Base-by-base conservation (phyloP, 1,140 invertebrate genomes). In the Hycleus cichorii region DNA sequence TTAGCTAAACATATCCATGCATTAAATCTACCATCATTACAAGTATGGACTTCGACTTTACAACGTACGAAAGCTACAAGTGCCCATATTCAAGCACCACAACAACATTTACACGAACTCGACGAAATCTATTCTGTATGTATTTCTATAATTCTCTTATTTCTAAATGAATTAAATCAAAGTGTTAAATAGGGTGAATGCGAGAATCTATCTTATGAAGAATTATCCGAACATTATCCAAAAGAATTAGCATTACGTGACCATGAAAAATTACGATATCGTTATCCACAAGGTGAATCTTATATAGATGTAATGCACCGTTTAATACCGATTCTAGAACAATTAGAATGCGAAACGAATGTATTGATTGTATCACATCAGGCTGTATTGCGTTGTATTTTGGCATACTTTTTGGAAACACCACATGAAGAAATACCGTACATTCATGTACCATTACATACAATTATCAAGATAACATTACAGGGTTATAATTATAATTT, bases 131-230 rank as follows among this genome's bases (percentile, higher is more conserved):
- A 95, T 80, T 93, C 93, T 66, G 88, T 90, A 75, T 66, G 88
- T 90, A 75, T 11, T 56, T 39, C n/a, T 11, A 25, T 44, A 48
- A 10, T n/a, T 47, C 3, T 47, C 10, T 10, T 48, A 4, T 48
- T 7, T 25, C 8, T 10, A 47, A 47, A 50, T 11, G 3, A 18
- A 56, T 63, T 68, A 32, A 32, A 32, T 32, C 7, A 32, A 32
- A 5, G 32, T 32, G 2, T 50, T 64, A 72, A 78, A 11, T 72
- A 90, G 88, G 93, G 94, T 46, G 89, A 94, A 47, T 96, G 93
- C 76, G 93, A 96, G 75, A 89, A 89, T 11, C 80, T 95, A 62
- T 93, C 91, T 0, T 97, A 96, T 72, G 91, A 95, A 74, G 93
- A 96, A 74, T 93, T 97, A 76, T 88, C 93, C 64, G 85, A 88